These are phyloP conservation scores for Brachionichthys hirsutus DNA, from an alignment of 2,113 vertebrate species.

Conservation along the genomic window DNA sequence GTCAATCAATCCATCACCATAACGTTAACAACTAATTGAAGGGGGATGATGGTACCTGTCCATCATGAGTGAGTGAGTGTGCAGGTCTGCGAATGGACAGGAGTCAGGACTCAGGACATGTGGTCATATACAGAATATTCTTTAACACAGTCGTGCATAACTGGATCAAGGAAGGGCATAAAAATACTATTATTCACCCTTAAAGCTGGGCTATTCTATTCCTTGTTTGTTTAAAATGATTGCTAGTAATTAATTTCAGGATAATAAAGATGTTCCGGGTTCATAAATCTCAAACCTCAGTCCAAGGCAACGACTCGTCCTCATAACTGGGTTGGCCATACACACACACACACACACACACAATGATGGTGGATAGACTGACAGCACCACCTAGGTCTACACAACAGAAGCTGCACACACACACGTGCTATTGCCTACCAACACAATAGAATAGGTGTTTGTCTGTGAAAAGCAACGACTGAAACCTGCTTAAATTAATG, in stretches of 20 bases:
- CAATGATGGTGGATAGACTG: slow-evolving; percentile 40
- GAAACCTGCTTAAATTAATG: neutral
- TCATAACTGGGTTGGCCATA: slow-evolving; percentile 11
- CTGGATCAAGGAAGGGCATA: neutral
- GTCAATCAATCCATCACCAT: slow-evolving; percentile 33
- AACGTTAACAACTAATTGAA: slow-evolving; percentile 12
- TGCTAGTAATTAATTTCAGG: slow-evolving; percentile 12
- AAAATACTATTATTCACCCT: slow-evolving; percentile 16
- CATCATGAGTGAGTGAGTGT: neutral
- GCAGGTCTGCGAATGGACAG: too few relatives aligned
- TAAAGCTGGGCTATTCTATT: slow-evolving; percentile 24
- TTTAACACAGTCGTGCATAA: neutral
- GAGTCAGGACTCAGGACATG: too few relatives aligned
- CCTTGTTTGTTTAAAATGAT: slow-evolving; percentile 5
- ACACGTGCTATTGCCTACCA: neutral
- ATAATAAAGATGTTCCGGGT: neutral
- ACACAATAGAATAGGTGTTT: neutral
- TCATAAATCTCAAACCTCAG: slow-evolving; percentile 26
- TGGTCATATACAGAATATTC: too few relatives aligned
- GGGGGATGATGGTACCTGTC: neutral
- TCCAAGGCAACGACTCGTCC: slow-evolving; percentile 15
- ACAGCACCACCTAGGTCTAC: slow-evolving; percentile 70
- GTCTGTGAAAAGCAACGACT: neutral
- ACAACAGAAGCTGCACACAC: slow-evolving; percentile 34
- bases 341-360: slow-evolving; percentile 18